Conservation (phyloP, 2,113 vertebrate genomes). For the Ailurus styani region DNA sequence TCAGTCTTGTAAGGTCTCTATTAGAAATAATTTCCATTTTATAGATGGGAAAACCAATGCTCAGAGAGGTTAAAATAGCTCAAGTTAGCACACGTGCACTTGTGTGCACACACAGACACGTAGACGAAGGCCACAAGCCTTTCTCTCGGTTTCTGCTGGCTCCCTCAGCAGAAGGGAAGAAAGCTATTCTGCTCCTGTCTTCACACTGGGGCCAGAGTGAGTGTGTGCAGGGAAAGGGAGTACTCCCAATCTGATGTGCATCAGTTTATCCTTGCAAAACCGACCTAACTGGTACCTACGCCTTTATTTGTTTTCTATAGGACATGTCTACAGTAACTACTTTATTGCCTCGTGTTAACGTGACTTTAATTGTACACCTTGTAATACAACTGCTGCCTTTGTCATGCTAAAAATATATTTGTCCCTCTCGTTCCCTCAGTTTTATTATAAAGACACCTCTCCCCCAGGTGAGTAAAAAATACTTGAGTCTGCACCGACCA, state of each 20-base stretch:
- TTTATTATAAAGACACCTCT: background rate
- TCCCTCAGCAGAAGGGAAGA: background rate
- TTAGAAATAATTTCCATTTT: background rate
- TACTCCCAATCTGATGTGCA: background rate
- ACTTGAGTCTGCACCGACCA: background rate
- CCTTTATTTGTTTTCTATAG: background rate
- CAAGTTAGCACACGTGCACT: background rate
- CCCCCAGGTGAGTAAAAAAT: background rate
- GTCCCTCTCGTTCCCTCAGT: background rate
- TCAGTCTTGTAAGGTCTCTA: background rate
- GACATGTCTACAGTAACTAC: background rate
- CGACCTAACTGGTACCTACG: background rate
- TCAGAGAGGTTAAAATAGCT: background rate
- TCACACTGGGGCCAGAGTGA: background rate
- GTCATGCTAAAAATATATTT: background rate
- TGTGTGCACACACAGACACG: background rate
- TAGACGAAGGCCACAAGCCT: fast-evolving
- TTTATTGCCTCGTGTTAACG: background rate
- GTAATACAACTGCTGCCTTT: background rate
- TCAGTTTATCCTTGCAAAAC: background rate
- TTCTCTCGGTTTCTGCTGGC: background rate
- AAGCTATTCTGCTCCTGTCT: background rate
- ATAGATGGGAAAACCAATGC: background rate
- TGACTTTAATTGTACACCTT: background rate
- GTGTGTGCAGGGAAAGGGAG: background rate